Evolutionary conservation across 2,888 invertebrate genomes (phyloP), one percentile per base, ranked within the genome.

Genomic region (Odontocolon sp.): DNA sequence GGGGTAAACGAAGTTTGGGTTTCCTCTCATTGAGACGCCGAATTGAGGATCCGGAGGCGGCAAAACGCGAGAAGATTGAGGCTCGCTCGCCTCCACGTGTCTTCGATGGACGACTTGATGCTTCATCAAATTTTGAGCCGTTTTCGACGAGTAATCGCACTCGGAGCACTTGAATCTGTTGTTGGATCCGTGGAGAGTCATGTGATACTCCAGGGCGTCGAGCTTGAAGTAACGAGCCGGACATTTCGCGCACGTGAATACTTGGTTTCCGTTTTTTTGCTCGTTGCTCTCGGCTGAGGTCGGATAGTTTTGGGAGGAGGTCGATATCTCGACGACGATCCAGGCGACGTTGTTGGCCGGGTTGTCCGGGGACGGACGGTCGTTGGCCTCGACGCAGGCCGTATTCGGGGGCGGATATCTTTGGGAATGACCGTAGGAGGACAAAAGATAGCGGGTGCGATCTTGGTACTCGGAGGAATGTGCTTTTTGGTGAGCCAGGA

Each of bases 391-490:
- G 1, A 89, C 82, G 59, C 89, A 89, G 0, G 91, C 91, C 0
- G 91, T 90, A 71, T 92, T 91, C 4, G 95, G 96, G 71, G 94
- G 94, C 54, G 93, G 93, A 86, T 94, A 93, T 36, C 93, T 91
- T 0, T 93, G 91, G 81, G 95, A 94, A 28, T 93, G 92, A 33
- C 92, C 92, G 85, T 95, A 94, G 79, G 94, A 91, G 36, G 92
- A 92, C 80, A 94, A 93, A 14, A 96, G 91, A 85, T 93, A 93
- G 85, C 94, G 94, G 4, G 95, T 95, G 87, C 95, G 94, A 26
- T 95, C 94, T 87, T 96, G 95, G 88, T 97, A 96, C 84, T 95
- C 95, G 50, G 93, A 93, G 0, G 95, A 93, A 87, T 97, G 97
- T 0, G 96, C 95, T 80, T 92, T 92, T 16, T 92, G 91, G 88